A percentile compares a stretch with the other conserved stretches of the same genome.
phyloP scores from a whole-genome alignment of 2,113 vertebrate species.

The Sebastes schlegelii region DNA sequence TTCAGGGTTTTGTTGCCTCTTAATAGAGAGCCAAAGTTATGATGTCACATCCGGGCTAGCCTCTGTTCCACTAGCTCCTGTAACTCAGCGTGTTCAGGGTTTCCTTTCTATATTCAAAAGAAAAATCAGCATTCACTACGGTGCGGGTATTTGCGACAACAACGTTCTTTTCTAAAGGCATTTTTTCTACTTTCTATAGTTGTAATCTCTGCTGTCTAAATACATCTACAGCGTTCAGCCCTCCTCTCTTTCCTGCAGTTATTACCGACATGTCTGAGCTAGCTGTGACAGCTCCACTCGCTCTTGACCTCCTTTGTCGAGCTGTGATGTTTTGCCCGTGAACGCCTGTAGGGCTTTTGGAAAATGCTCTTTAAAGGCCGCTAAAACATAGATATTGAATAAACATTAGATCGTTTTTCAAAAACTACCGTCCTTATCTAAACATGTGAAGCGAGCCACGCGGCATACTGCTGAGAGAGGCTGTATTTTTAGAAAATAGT shows the following conservation, averaged over 20 bases:
- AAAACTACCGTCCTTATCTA: background rate
- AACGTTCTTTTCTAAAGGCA: too few relatives aligned
- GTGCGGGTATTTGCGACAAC: too few relatives aligned
- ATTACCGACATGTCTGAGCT: background rate
- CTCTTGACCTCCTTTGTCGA: background rate
- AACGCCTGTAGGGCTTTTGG: background rate
- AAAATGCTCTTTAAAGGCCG: background rate
- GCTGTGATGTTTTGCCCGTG: background rate
- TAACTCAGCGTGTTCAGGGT: too few relatives aligned
- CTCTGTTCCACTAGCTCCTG: too few relatives aligned
- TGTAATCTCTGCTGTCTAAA: background rate
- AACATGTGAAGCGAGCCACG: background rate
- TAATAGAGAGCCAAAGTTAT: background rate
- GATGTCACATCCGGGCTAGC: too few relatives aligned
- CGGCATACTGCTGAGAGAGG: background rate
- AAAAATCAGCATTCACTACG: too few relatives aligned
- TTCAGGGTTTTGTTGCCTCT: conserved; percentile 7
- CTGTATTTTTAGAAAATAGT: background rate
- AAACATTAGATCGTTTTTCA: background rate
- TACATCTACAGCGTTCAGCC: background rate
- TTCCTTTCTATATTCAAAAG: too few relatives aligned
- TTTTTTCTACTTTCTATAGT: background rate
- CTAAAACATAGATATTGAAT: background rate
- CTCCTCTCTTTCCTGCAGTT: background rate
- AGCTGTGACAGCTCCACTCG: background rate